phyloP scores from a whole-genome alignment of 2,113 vertebrate species.

The Ptyas mucosa region DNA sequence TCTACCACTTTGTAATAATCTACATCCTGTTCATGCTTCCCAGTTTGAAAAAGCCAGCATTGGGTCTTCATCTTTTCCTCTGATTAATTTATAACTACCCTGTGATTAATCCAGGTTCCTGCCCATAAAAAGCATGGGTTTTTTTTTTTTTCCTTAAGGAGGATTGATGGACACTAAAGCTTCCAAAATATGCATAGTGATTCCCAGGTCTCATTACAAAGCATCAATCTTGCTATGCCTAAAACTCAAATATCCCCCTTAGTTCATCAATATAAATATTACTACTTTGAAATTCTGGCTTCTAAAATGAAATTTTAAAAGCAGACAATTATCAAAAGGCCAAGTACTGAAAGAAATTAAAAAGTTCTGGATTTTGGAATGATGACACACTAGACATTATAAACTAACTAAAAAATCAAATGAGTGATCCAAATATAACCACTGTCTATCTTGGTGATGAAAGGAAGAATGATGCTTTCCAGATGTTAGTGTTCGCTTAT shows the following conservation, averaged over 20 bases:
- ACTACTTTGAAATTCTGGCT: neutral
- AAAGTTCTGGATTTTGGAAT: neutral
- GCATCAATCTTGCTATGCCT: neutral
- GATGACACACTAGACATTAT: neutral
- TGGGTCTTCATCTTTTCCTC: neutral
- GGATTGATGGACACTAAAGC: neutral
- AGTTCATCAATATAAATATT: neutral
- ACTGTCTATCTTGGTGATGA: neutral
- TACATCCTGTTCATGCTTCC: neutral
- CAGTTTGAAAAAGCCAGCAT: neutral
- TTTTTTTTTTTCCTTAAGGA: neutral
- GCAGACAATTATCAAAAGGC: neutral
- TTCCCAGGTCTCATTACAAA: neutral
- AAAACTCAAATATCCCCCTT: neutral
- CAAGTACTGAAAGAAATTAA: neutral
- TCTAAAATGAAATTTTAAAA: neutral
- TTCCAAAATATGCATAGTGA: neutral
- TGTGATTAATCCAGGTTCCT: neutral
- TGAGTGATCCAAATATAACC: neutral
- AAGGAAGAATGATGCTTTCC: neutral
- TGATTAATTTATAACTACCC: neutral
- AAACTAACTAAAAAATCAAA: neutral
- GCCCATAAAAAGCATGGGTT: neutral
- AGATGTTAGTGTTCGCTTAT: neutral
- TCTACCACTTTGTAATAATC: too few relatives aligned